Conservation (phyloP, 2,797 vertebrate species). For the Macroramphosus scolopax region DNA sequence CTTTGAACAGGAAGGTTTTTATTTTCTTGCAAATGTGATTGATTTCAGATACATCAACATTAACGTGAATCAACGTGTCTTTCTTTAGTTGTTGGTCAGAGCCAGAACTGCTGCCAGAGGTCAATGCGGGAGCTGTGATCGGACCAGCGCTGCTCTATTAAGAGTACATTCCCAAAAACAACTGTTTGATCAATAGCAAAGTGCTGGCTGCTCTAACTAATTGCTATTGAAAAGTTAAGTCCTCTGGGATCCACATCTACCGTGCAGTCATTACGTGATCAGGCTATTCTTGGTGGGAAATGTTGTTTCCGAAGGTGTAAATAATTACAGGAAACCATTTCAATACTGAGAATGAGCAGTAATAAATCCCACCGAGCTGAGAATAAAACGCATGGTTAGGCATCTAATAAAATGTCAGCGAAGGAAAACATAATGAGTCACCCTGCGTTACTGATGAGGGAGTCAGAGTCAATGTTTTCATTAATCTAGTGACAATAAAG, state of each 20-base stretch:
- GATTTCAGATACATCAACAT: too few relatives aligned
- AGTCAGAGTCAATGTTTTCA: slow-evolving; percentile 7
- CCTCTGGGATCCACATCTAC: slow-evolving; percentile 22
- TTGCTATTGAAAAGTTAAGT: slow-evolving; percentile 5
- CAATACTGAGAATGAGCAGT: slow-evolving; percentile 35
- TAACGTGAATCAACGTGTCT: slow-evolving; percentile 1
- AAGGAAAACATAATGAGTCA: slow-evolving; percentile 18
- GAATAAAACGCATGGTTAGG: slow-evolving; percentile 52
- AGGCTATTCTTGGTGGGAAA: slow-evolving; percentile 15
- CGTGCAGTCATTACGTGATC: slow-evolving; percentile 13
- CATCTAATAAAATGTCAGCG: slow-evolving; percentile 37
- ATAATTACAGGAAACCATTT: slow-evolving; percentile 22
- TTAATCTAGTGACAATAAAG: too few relatives aligned
- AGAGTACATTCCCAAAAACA: slow-evolving; percentile 11
- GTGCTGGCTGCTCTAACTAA: slow-evolving; percentile 16
- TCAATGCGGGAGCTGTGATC: slow-evolving; percentile 19
- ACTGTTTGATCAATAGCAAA: slow-evolving; percentile 29
- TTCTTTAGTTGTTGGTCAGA: slow-evolving; percentile 20
- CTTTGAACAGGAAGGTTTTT: slow-evolving; percentile 10
- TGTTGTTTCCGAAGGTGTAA: slow-evolving; percentile 24
- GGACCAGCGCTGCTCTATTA: slow-evolving; percentile 17
- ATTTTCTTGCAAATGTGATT: slow-evolving; percentile 7
- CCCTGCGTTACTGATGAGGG: slow-evolving; percentile 13
- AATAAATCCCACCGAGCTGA: slow-evolving; percentile 40
- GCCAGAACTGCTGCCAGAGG: slow-evolving; percentile 10